phyloP scores from a whole-genome alignment of 2,888 invertebrate genomes.

The Onchidella celtica region DNA sequence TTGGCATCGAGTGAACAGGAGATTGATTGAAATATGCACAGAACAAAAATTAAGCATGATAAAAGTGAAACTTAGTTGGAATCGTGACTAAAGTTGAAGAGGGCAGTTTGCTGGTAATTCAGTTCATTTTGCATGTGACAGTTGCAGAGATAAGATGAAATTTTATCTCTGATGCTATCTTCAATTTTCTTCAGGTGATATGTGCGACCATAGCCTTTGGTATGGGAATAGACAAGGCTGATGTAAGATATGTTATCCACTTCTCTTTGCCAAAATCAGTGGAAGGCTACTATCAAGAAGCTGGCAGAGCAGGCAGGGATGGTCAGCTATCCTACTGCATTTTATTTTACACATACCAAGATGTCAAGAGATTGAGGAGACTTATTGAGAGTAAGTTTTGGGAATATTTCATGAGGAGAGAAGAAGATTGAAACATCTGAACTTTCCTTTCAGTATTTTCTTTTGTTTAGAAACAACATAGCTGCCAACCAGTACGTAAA shows the following conservation, averaged over 20 bases:
- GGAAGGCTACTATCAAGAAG: constrained; percentile 98
- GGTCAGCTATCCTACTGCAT: constrained; percentile 91
- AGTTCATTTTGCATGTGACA: too few relatives aligned
- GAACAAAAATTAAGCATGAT: too few relatives aligned
- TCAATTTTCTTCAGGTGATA: constrained; percentile 75
- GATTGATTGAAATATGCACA: too few relatives aligned
- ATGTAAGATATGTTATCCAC: constrained; percentile 90
- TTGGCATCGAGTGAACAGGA: too few relatives aligned
- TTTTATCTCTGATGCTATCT: too few relatives aligned
- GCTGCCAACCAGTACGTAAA: too few relatives aligned
- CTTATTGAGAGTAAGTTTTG: constrained; percentile 78
- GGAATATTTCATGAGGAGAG: neutral
- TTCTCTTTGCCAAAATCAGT: constrained; percentile 96
- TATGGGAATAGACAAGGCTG: constrained; percentile 81
- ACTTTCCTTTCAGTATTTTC: neutral
- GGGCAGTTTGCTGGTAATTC: too few relatives aligned
- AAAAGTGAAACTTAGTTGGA: too few relatives aligned
- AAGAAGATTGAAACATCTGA: neutral
- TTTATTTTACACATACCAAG: constrained; percentile 92
- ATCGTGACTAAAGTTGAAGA: too few relatives aligned
- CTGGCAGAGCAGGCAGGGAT: constrained; percentile 97
- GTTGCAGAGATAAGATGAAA: too few relatives aligned
- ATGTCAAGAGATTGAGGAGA: constrained; percentile 81
- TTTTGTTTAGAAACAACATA: neutral
- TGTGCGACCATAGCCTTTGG: constrained; percentile 81